These are phyloP conservation scores for Orius insidiosus DNA, from an alignment of 1,140 invertebrate genomes.

Conservation along the genomic window DNA sequence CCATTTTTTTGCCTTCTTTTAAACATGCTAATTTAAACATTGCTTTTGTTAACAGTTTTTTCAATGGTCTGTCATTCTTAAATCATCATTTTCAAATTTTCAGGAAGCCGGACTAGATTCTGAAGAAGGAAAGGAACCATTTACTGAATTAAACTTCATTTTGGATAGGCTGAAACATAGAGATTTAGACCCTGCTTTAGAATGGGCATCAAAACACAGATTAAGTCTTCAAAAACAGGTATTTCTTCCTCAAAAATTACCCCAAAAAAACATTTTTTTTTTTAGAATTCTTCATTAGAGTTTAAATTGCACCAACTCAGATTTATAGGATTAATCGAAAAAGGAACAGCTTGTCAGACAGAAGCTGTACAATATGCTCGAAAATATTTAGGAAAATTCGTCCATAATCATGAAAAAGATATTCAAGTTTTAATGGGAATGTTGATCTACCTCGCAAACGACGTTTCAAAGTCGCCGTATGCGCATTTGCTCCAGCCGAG, in stretches of 20 bases:
- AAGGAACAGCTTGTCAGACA: conserved; percentile 43
- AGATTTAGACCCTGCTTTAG: conserved; percentile 62
- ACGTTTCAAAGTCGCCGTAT: conserved; percentile 66
- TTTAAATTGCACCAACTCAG: conserved; percentile 67
- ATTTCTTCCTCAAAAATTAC: no score
- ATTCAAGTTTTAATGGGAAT: conserved; percentile 81
- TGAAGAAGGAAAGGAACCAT: conserved; percentile 59
- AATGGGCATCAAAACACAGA: conserved; percentile 51
- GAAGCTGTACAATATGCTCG: conserved; percentile 79
- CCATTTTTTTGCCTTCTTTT: no score
- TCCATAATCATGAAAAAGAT: conserved; percentile 61
- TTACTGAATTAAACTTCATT: conserved; percentile 70
- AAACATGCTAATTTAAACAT: no score
- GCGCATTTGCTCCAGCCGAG: conserved; percentile 55
- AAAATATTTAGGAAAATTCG: conserved; percentile 67
- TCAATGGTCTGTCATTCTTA: no score
- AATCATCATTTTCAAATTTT: no score
- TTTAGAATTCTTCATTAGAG: conserved; percentile 58
- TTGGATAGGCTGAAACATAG: conserved; percentile 59
- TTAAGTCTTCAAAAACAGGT: conserved; percentile 40
- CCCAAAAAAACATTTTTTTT: conserved; percentile 12
- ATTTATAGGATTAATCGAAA: conserved; percentile 51
- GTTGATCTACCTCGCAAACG: conserved; percentile 61
- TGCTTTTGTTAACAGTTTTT: no score
- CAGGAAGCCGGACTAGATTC: conserved; percentile 56